These are phyloP conservation scores for Urophycis tenuis DNA, from an alignment of 2,797 vertebrate genomes.

Conservation along the genomic window DNA sequence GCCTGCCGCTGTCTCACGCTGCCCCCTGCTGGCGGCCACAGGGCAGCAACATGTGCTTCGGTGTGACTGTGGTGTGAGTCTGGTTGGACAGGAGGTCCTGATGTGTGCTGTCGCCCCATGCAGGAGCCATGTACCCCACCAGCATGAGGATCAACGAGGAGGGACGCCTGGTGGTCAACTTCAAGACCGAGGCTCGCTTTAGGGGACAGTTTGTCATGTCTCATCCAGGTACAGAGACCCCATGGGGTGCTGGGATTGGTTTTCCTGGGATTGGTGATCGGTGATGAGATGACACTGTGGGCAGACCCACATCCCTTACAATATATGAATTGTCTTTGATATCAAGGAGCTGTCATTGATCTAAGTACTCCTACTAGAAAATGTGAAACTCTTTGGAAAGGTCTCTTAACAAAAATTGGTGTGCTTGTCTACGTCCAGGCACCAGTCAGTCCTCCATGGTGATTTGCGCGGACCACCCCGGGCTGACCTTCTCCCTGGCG, in stretches of 20 bases:
- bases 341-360: conserved; percentile 45
- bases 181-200: conserved; percentile 75
- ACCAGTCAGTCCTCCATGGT: conserved; percentile 74
- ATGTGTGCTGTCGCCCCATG: conserved; percentile 11
- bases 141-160: conserved; percentile 78
- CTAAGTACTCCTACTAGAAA: background rate
- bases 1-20: background rate
- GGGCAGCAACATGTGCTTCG: background rate
- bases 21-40: background rate
- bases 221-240: conserved; percentile 69
- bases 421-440: conserved; percentile 55
- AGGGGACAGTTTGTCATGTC: conserved; percentile 79
- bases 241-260: background rate
- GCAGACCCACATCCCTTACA: conserved; percentile 16
- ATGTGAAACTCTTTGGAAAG: background rate
- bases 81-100: background rate
- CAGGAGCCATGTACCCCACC: conserved; percentile 79
- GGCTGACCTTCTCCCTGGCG: conserved; percentile 74
- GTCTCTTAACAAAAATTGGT: background rate
- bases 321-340: conserved; percentile 31
- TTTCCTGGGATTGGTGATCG: background rate
- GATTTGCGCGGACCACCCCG: conserved; percentile 76
- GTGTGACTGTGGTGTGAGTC: background rate
- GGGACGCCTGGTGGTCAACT: conserved; percentile 75
- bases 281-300: conserved; percentile 6